Conservation (phyloP, 2,888 invertebrate species). For the Caenorhabditis doughertyi region DNA sequence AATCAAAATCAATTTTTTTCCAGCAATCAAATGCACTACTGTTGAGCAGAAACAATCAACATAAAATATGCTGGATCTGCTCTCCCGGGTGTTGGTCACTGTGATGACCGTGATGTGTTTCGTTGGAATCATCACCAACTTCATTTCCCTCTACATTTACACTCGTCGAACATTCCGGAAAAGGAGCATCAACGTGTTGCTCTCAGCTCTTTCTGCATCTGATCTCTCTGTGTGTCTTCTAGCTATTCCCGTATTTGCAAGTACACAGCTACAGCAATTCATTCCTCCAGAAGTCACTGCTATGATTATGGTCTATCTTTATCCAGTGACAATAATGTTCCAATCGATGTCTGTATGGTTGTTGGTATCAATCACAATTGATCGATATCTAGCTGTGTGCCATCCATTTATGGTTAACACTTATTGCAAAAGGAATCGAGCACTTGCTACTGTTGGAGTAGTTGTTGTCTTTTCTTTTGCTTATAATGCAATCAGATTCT, state of each 20-base stretch:
- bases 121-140: constrained; percentile 77
- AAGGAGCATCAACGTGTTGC: constrained; percentile 80
- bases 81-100: constrained; percentile 73
- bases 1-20: neutral
- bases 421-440: constrained; percentile 78
- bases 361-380: constrained; percentile 78
- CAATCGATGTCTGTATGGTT: constrained; percentile 75
- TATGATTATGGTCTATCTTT: constrained; percentile 78
- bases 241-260: constrained; percentile 80
- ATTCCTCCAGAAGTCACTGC: constrained; percentile 68
- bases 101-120: constrained; percentile 78
- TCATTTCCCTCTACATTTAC: constrained; percentile 77
- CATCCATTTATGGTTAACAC: constrained; percentile 80
- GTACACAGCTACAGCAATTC: constrained; percentile 55
- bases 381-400: constrained; percentile 82
- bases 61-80: constrained; percentile 47
- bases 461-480: constrained; percentile 79
- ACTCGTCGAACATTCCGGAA: constrained; percentile 78
- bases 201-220: constrained; percentile 77
- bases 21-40: constrained; percentile 40
- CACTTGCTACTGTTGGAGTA: constrained; percentile 73
- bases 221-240: constrained; percentile 78
- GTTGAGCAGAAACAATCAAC: neutral
- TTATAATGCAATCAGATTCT: constrained; percentile 81
- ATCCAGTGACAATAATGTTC: constrained; percentile 80